Evolutionary conservation across 1,140 invertebrate species (phyloP), one percentile per base, ranked within the genome.

Genomic region (Hermetia illucens): DNA sequence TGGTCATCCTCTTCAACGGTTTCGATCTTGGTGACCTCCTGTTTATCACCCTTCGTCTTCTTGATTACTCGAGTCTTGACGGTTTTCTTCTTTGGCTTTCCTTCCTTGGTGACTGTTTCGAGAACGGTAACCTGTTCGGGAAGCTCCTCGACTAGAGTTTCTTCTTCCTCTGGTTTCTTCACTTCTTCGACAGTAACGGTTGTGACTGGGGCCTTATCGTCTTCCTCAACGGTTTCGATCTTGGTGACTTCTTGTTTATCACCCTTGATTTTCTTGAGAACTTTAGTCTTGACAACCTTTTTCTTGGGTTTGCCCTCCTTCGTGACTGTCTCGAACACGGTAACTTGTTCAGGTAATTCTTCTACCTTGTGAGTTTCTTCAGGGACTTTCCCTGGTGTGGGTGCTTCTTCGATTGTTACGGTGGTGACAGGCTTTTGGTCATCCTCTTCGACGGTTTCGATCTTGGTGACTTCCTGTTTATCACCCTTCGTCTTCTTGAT

Each of bases 401-500:
- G 4, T 10, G 10, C 18, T 17, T 44, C 41, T 37, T 49, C 44
- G 2, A 43, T 10, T 27, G 38, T 46, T 4, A 50, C 47, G 20
- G 47, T 49, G 16, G 46, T 55, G 36, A 53, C 42, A 21, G 53
- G 48, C 20, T 48, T 25, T 40, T 54, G 45, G 15, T 50, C 53
- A 30, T 56, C 48, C 44, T 63, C 53, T 47, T 61, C 55, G n/a
- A 57, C 43, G 1, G 53, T 58, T 4, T 59, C 50, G 34, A 56
- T 53, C 37, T 51, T 44, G n/a, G 44, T 55, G 19, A 52, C 46
- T 42, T 52, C 44, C 44, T 59, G 50, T 18, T 50, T 46, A 1
- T 41, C 40, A 13, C 49, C 52, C 10, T 44, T 49, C 20, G 48
- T 46, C 39, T 47, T 55, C 39, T 49, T 44, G 36, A 46, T 50